These are phyloP conservation scores for Pristis pectinata DNA, from an alignment of 2,797 vertebrate genomes.

Conservation along the genomic window DNA sequence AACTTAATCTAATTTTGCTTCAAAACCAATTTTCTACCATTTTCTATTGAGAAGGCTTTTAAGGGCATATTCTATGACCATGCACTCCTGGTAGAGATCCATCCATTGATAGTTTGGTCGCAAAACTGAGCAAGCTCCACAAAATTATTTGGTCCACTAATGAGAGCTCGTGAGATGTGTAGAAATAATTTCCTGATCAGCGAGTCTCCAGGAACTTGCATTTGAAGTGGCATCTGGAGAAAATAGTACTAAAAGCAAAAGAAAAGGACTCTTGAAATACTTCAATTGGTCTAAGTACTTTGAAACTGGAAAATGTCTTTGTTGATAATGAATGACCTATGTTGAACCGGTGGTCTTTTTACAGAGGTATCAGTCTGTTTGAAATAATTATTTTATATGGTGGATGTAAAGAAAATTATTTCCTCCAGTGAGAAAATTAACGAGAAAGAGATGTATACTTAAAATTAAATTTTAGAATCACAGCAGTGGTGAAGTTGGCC, in stretches of 20 bases:
- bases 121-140: no score
- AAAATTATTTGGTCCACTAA: neutral
- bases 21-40: neutral
- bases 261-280: neutral
- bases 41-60: neutral
- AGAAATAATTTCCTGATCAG: neutral
- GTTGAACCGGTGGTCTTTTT: no score
- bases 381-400: neutral
- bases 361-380: no score
- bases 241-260: neutral
- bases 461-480: neutral
- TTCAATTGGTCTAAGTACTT: neutral
- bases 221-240: neutral
- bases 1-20: neutral
- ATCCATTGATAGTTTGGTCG: no score
- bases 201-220: neutral
- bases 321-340: neutral
- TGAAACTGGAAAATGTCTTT: neutral
- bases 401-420: neutral
- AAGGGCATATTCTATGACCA: neutral
- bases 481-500: neutral
- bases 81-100: neutral
- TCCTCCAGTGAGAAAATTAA: neutral
- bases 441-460: neutral
- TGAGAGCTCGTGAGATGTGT: neutral